phyloP scores from a whole-genome alignment of 2,797 vertebrate species.

The Melanotaenia trifasciata region DNA sequence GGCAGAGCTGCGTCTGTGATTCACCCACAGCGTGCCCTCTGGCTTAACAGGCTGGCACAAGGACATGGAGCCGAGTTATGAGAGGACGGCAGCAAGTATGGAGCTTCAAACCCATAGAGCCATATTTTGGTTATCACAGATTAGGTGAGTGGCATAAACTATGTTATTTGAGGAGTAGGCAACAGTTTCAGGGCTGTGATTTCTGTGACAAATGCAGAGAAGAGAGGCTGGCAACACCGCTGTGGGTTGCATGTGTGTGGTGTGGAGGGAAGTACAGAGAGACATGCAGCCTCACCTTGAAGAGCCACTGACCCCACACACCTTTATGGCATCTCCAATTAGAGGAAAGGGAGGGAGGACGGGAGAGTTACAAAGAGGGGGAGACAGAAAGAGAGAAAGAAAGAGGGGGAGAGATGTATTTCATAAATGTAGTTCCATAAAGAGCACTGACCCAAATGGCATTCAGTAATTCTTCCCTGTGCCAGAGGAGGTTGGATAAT shows the following conservation, averaged over 20 bases:
- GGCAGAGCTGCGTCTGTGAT: constrained; percentile 69
- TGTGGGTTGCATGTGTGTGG: constrained; percentile 48
- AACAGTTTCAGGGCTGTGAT: constrained; percentile 32
- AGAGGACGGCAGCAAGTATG: constrained; percentile 33
- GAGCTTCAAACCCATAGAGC: constrained; percentile 36
- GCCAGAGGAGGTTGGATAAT: constrained; percentile 77
- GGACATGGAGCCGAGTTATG: constrained; percentile 61
- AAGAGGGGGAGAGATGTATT: constrained; percentile 77
- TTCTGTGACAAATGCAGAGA: constrained; percentile 55
- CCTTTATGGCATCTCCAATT: constrained; percentile 83
- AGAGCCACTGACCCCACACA: constrained; percentile 83
- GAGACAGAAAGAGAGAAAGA: constrained; percentile 60
- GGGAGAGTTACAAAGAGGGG: constrained; percentile 65
- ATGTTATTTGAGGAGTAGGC: constrained; percentile 29
- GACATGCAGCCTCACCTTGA: constrained; percentile 81
- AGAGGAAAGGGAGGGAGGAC: constrained; percentile 71
- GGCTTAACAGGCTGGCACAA: constrained; percentile 77
- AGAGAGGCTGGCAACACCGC: constrained; percentile 20
- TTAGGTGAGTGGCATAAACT: constrained; percentile 13
- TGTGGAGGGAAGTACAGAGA: constrained; percentile 57
- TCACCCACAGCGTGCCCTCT: constrained; percentile 78
- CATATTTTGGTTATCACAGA: constrained; percentile 47
- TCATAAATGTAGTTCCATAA: constrained; percentile 83
- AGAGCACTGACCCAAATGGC: constrained; percentile 83
- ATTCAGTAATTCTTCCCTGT: constrained; percentile 77